Conservation (phyloP, 2,113 vertebrate genomes). For the Vulpes lagopus region DNA sequence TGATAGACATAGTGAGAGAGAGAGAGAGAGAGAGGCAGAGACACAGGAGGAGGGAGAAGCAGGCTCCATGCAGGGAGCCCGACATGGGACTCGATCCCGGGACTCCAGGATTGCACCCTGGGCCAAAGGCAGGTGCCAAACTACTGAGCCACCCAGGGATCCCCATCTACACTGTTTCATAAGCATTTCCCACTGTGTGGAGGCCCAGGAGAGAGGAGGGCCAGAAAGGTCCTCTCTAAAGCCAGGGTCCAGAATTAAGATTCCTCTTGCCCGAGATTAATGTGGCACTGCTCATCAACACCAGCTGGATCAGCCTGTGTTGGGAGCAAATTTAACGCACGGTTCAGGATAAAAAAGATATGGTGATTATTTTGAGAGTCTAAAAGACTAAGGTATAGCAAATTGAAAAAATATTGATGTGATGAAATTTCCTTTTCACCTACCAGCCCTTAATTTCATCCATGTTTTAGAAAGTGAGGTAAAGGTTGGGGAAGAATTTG, state of each 20-base stretch:
- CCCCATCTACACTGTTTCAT: not conserved
- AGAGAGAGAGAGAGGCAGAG: too few species aligned
- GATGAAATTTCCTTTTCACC: not conserved
- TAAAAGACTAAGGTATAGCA: not conserved
- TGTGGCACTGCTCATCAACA: not conserved
- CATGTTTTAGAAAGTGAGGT: not conserved
- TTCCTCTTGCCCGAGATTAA: not conserved
- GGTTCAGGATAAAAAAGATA: not conserved
- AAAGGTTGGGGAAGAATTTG: not conserved
- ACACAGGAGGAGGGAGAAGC: too few species aligned
- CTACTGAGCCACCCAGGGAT: too few species aligned
- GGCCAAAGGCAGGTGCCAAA: too few species aligned
- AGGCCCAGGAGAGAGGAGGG: not conserved
- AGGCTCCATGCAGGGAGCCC: too few species aligned
- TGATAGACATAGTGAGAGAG: too few species aligned
- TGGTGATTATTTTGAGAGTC: not conserved
- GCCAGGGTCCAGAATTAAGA: accelerated
- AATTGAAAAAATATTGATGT: not conserved
- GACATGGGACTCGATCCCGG: too few species aligned
- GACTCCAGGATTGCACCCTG: too few species aligned
- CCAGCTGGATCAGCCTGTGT: not conserved
- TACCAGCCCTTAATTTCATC: not conserved
- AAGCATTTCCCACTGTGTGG: not conserved
- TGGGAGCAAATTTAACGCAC: not conserved
- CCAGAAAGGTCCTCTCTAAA: not conserved